Base-by-base conservation (phyloP, 2,888 invertebrate species). In the Yponomeuta evonymella region DNA sequence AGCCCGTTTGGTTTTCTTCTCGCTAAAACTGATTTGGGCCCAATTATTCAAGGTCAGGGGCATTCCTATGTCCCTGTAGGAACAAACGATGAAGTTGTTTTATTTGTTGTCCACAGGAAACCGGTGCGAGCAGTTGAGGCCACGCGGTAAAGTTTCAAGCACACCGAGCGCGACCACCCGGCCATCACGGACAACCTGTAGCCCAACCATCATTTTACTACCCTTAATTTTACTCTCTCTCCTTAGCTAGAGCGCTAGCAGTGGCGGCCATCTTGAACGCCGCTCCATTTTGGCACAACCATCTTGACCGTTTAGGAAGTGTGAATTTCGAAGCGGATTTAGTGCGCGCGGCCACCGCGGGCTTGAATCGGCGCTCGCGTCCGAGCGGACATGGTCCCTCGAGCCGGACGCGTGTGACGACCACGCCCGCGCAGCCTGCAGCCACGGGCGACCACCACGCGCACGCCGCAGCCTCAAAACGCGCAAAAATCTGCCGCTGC, bases 391-490 rank as follows among this genome's bases (percentile, higher is more conserved):
- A 2, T 58, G 71, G 48, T 23, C 69, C 30, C 12, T 64, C 12
- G 8, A 73, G 76, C 74, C 81, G 77, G 72, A 76, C 74, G 83
- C 73, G 75, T 76, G 75, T 75, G 82, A 77, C 77, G 85, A 77
- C 73, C 79, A 80, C 78, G 86, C 79, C 71, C 79, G 86, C 81
- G 90, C 78, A 92, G 91, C 79, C 84, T 76, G 80, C 86, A 91
- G 91, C 91, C 91, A 86, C 74, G 82, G 86, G 84, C 88, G 87
- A 78, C 83, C 85, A 83, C 85, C 85, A 81, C 77, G 76, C 79
- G 83, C 84, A 89, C 86, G 76, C 81, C 79, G 81, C 79, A 74
- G 64, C 66, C 48, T 66, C 12, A 48, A 30, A 43, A 65, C 67
- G 64, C 70, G 70, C 43, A 66, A 33, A 48, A 0, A 68, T 64